Conservation (phyloP, 64 coral and sea anemone genomes). For the Actinia equina region DNA sequence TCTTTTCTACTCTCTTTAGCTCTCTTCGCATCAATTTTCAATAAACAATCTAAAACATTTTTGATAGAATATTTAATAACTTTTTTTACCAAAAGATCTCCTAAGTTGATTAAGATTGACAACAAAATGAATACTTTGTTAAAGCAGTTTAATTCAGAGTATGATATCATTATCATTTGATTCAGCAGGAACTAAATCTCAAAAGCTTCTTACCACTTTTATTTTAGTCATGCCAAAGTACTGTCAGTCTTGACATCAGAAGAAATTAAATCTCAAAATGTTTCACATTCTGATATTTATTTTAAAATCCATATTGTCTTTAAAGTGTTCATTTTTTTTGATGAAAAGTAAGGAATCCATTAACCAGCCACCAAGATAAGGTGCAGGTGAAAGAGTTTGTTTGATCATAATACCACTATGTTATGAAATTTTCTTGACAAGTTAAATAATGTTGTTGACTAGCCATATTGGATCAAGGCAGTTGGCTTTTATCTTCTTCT, state of each 20-base stretch:
- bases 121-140: too few species aligned
- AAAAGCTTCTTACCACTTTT: too few species aligned
- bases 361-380: not conserved
- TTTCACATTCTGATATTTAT: too few species aligned
- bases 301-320: too few species aligned
- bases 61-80: not conserved
- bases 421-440: slow-evolving; percentile 1
- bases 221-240: too few species aligned
- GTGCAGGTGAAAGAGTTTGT: not conserved
- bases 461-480: not conserved
- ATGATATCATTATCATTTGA: too few species aligned
- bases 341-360: not conserved
- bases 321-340: not conserved
- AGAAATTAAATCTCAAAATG: too few species aligned
- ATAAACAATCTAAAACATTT: not conserved
- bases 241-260: too few species aligned
- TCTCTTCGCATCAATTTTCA: not conserved
- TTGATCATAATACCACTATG: not conserved
- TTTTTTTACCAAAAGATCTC: not conserved
- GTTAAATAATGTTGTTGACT: not conserved
- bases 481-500: not conserved
- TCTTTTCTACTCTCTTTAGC: not conserved
- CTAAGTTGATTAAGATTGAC: too few species aligned
- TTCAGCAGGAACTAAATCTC: too few species aligned
- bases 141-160: too few species aligned